Percentiles rank a stretch among this genome's conserved stretches.
Evolutionary conservation across 1,140 invertebrate genomes (phyloP).

Genomic region (Papilio glaucus): DNA sequence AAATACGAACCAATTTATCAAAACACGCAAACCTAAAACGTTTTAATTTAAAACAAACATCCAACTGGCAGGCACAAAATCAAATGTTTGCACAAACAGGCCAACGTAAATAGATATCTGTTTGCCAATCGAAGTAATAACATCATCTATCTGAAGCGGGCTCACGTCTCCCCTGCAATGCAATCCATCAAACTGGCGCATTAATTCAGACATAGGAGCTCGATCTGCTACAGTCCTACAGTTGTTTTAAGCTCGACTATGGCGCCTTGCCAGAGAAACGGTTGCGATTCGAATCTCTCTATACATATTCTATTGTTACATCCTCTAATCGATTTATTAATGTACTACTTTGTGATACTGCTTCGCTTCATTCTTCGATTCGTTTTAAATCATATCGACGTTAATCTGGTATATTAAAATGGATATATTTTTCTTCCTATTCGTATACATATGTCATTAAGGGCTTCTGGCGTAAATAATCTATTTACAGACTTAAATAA

Average conservation of each 20-base stretch:
- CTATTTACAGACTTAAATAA: too few relatives aligned
- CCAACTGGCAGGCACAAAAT: constrained; percentile 19
- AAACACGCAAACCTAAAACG: constrained; percentile 36
- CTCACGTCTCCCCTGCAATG: constrained; percentile 48
- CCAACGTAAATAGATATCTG: constrained; percentile 38
- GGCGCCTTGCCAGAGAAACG: constrained; percentile 50
- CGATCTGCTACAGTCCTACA: constrained; percentile 53
- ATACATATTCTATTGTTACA: constrained; percentile 53
- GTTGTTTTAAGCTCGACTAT: constrained; percentile 61
- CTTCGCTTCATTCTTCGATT: constrained; percentile 41
- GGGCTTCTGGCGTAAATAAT: too few relatives aligned
- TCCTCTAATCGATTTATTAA: constrained; percentile 64
- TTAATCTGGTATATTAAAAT: too few relatives aligned
- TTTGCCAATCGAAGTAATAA: constrained; percentile 46
- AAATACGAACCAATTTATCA: constrained; percentile 22
- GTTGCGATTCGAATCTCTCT: constrained; percentile 42
- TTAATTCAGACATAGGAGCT: constrained; percentile 65
- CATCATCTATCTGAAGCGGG: constrained; percentile 43
- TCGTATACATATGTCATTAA: too few relatives aligned
- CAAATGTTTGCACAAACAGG: constrained; percentile 31
- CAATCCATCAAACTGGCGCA: constrained; percentile 62
- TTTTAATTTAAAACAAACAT: constrained; percentile 36
- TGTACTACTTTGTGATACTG: constrained; percentile 37
- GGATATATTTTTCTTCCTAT: too few relatives aligned
- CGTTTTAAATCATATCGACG: not conserved